Evolutionary conservation across 2,888 invertebrate species (phyloP).

Genomic region (Ormyrus rosae): DNA sequence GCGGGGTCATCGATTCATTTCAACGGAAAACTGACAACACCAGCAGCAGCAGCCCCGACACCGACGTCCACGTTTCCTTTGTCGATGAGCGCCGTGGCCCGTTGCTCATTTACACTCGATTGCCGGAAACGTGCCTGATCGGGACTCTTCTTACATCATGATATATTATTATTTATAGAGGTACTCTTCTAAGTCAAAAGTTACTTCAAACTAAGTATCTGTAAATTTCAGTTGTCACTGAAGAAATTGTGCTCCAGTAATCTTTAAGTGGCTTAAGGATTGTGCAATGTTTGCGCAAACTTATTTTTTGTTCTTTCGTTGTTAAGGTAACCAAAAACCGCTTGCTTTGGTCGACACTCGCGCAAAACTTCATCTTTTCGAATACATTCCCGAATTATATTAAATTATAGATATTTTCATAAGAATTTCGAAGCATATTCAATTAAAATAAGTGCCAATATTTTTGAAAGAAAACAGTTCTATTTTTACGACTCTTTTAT

Average conservation of each 20-base stretch:
- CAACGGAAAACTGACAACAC: conserved; percentile 32
- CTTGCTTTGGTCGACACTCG: too few relatives aligned
- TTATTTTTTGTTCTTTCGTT: background rate
- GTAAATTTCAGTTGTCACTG: too few relatives aligned
- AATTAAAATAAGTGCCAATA: too few relatives aligned
- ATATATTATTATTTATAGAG: too few relatives aligned
- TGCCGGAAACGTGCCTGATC: conserved; percentile 25
- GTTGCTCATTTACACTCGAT: conserved; percentile 46
- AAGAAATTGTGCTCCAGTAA: conserved; percentile 60
- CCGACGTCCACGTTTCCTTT: conserved; percentile 37
- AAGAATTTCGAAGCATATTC: too few relatives aligned
- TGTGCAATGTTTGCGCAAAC: conserved; percentile 56
- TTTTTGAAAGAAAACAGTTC: background rate
- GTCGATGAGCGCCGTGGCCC: conserved; percentile 11
- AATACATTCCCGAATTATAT: too few relatives aligned
- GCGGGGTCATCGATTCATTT: conserved; percentile 35
- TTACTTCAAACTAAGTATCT: too few relatives aligned
- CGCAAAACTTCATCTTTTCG: too few relatives aligned
- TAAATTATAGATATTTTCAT: too few relatives aligned
- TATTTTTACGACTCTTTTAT: background rate
- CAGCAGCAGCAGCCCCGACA: background rate
- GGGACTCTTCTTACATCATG: too few relatives aligned
- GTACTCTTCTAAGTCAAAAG: too few relatives aligned
- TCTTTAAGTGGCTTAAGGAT: conserved; percentile 64
- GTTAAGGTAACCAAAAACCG: too few relatives aligned